Conservation (phyloP, 2,888 invertebrate species). For the Spisula subtruncata region DNA sequence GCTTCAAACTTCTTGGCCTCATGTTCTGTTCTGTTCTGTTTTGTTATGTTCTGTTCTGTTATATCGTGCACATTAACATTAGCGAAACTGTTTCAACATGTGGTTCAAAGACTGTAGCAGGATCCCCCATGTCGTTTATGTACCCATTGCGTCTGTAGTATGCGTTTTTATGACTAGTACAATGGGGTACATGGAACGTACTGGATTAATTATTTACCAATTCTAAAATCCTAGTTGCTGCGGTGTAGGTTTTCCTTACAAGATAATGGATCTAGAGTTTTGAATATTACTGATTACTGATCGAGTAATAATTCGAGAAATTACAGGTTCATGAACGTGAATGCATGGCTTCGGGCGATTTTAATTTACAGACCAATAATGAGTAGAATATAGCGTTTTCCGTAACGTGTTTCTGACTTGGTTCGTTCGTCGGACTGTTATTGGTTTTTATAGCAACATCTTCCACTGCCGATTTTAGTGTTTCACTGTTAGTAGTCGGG, state of each 20-base stretch:
- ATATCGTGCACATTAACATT: no score
- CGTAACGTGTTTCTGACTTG: background rate
- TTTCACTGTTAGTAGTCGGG: background rate
- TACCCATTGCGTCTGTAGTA: no score
- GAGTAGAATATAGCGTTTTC: background rate
- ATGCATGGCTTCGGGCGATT: background rate
- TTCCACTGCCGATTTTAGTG: background rate
- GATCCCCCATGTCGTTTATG: no score
- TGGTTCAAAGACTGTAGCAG: no score
- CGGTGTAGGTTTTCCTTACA: background rate
- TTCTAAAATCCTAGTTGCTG: background rate
- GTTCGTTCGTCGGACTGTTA: background rate
- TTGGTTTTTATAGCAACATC: conserved; percentile 7
- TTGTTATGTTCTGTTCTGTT: no score
- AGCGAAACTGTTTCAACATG: no score
- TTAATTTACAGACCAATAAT: conserved; percentile 4
- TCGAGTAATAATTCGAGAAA: background rate
- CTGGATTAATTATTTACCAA: background rate
- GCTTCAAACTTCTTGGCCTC: no score
- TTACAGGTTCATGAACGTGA: background rate
- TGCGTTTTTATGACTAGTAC: background rate
- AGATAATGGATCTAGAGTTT: background rate
- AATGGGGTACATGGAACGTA: background rate
- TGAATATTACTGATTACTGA: background rate
- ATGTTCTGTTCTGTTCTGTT: no score